Evolutionary conservation across 2,113 vertebrate genomes (phyloP).

Genomic region (Charina bottae): DNA sequence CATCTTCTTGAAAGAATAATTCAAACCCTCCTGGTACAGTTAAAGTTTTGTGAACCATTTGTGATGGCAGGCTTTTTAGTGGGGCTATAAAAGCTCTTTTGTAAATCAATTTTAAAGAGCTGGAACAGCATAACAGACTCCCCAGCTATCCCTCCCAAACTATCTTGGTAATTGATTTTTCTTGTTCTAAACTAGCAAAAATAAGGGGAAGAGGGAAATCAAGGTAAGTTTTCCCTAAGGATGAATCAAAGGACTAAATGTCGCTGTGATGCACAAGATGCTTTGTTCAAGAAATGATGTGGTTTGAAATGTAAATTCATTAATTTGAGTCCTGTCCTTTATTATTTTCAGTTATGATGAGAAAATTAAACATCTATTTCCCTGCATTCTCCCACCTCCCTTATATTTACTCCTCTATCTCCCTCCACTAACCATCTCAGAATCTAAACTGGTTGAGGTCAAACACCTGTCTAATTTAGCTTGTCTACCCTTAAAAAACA

Average conservation of each 20-base stretch:
- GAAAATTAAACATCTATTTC: not conserved
- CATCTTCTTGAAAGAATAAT: not conserved
- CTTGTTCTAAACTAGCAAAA: conserved; percentile 18
- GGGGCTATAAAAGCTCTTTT: conserved; percentile 44
- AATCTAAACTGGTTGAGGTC: not conserved
- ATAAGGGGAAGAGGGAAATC: conserved; percentile 36
- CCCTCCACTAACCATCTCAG: not conserved
- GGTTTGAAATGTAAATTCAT: conserved; percentile 70
- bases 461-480: not conserved
- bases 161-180: conserved; percentile 58
- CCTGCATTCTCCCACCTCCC: not conserved
- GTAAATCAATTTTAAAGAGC: conserved; percentile 57
- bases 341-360: conserved; percentile 59
- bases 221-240: conserved; percentile 42
- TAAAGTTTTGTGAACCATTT: conserved; percentile 29
- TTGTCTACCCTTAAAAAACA: not conserved
- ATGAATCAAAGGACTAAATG: conserved; percentile 61
- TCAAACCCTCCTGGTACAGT: conserved; percentile 8
- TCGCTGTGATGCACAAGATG: conserved; percentile 43
- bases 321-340: conserved; percentile 58
- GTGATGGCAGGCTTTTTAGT: conserved; percentile 24
- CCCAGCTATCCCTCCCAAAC: conserved; percentile 57
- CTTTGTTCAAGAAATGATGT: conserved; percentile 40
- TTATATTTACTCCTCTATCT: not conserved
- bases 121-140: conserved; percentile 51